A percentile compares a stretch with the other conserved stretches of the same genome.
Evolutionary conservation across 2,888 invertebrate species (phyloP).

Genomic region (Sisyra terminalis): DNA sequence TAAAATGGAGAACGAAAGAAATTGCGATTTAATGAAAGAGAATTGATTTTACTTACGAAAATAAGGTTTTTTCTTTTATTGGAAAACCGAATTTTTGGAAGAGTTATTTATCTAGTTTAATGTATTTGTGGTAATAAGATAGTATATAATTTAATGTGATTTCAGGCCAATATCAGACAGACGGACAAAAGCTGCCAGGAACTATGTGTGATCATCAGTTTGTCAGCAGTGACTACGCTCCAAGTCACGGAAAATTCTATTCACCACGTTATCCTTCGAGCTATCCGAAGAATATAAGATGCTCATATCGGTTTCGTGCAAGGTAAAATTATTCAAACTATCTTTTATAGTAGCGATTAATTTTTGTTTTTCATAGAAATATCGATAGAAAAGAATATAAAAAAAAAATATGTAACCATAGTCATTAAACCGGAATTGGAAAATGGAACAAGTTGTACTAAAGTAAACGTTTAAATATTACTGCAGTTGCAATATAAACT

Average conservation of each 20-base stretch:
- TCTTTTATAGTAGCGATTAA: no score
- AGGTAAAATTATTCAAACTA: slow-evolving; percentile 43
- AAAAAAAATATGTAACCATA: no score
- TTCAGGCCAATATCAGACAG: slow-evolving; percentile 65
- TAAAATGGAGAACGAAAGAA: no score
- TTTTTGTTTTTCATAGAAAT: no score
- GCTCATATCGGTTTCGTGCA: slow-evolving; percentile 78
- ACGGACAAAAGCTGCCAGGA: slow-evolving; percentile 57
- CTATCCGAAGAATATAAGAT: slow-evolving; percentile 82
- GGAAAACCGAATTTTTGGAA: not conserved
- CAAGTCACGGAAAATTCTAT: slow-evolving; percentile 62
- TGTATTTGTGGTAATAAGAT: slow-evolving; percentile 12
- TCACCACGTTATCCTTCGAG: slow-evolving; percentile 92
- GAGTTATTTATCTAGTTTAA: not conserved
- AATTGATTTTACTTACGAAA: no score
- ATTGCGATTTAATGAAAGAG: no score
- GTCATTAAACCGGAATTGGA: no score
- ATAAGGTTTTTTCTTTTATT: no score
- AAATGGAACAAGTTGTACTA: no score
- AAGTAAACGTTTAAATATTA: no score
- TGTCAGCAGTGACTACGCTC: slow-evolving; percentile 51
- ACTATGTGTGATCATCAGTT: slow-evolving; percentile 79
- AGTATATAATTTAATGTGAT: slow-evolving; percentile 21
- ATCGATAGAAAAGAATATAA: no score
- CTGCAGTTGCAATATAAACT: no score